Base-by-base conservation (phyloP, 2,113 vertebrate species). In the Seriola quinqueradiata region DNA sequence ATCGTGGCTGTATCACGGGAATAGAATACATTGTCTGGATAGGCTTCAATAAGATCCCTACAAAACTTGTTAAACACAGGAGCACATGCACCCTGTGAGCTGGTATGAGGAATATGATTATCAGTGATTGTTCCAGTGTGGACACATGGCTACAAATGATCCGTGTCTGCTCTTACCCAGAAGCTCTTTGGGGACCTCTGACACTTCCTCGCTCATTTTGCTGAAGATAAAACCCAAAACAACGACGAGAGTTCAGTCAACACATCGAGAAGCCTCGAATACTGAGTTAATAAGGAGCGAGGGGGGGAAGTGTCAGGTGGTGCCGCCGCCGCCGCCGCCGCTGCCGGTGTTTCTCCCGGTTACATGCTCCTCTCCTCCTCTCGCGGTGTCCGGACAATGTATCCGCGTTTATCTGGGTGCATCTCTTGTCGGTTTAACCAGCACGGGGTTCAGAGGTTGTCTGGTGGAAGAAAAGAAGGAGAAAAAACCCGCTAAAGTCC, bases 191-290 rank as follows among this genome's bases (percentile, higher is more conserved):
- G 97, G 96, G 16, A 98, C 95, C 86, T 97, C 96, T 68, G 96
- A 93, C 94, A 93, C 94, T 71, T 98, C 97, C 78, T 97, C 97
- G 70, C 95, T 94, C 97, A 98, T 98, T 91, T 94, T 92, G 75
- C 64, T 55, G 90, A 57, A 75, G 57, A 44, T 68, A 67, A 79
- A 52, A 90, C 90, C 80, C 83, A 46, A 86, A 84, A 70, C 7
- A 68, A 38, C 0, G 8, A 42, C 0, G 64, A 55, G 32, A 70
- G 57, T 72, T 60, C 55, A 64, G 64, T 82, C 81, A 88, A 23
- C 77, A 55, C 86, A 84, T 79, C 34, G 63, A 81, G 14, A 50
- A 66, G 78, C 70, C 69, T 57, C 50, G 10, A 74, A 72, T n/a
- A n/a, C 21, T 4, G 63, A 72, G 75, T 46, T 5, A 54, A 77